Conservation (phyloP, 2,888 invertebrate genomes). For the Zygogramma bicolorata region DNA sequence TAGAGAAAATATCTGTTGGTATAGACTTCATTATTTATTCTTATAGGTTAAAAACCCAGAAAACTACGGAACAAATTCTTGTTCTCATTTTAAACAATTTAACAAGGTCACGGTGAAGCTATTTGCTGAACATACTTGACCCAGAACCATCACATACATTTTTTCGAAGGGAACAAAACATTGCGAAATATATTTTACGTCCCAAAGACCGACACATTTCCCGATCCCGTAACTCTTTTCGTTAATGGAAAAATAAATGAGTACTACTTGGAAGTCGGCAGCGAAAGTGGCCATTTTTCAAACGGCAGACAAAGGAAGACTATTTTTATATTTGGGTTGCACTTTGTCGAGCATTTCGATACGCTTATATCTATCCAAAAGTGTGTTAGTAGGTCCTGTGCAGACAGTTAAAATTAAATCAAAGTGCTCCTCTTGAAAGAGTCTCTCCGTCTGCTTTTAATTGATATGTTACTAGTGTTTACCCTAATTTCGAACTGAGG, state of each 20-base stretch:
- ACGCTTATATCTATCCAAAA: conserved; percentile 30
- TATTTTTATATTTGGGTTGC: conserved; percentile 24
- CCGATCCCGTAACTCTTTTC: background rate
- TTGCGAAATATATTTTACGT: conserved; percentile 5
- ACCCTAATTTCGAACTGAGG: background rate
- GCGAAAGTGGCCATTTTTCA: background rate
- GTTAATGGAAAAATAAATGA: conserved; percentile 4
- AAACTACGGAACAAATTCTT: too few relatives aligned
- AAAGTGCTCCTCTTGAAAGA: background rate
- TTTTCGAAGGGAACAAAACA: conserved; percentile 18
- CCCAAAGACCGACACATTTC: background rate
- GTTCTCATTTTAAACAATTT: background rate
- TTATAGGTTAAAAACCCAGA: too few relatives aligned
- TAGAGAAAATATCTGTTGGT: too few relatives aligned
- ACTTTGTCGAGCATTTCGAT: conserved; percentile 20
- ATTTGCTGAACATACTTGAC: conserved; percentile 15
- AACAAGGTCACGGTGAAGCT: conserved; percentile 4
- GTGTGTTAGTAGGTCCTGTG: conserved; percentile 47
- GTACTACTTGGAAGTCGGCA: background rate
- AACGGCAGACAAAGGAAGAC: conserved; percentile 7
- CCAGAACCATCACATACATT: conserved; percentile 3
- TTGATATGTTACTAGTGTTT: conserved; percentile 11
- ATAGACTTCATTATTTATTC: too few relatives aligned
- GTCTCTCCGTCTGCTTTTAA: background rate
- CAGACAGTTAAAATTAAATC: conserved; percentile 18